Base-by-base conservation (phyloP, 2,113 vertebrate genomes). In the Phodopus roborovskii region DNA sequence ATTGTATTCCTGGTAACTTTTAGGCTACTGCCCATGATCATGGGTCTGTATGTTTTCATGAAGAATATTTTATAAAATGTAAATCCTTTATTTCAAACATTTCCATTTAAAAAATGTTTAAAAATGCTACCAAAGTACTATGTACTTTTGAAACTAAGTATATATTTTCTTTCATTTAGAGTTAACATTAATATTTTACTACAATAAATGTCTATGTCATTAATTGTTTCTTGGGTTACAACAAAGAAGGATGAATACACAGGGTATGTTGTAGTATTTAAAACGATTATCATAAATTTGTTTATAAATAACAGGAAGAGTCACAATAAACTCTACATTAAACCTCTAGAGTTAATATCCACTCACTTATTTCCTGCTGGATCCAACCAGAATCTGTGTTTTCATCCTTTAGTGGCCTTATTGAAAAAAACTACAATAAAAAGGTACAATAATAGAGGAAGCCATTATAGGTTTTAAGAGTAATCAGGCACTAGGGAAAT, bases 201-300 rank as follows among this genome's bases (percentile, higher is more conserved):
- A 94, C 1, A 58, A 89, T 30, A 93, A 64, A 79, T 94, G 66
- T 6, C 56, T 75, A 0, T 33, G 19, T 58, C 66, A 97, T 96
- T 95, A 97, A 79, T 33, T 97, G 70, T 58, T 96, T 97, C 77
- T 53, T 95, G 64, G 79, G 95, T 78, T 45, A 92, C 45, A 97
- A 96, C n/a, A 45, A 33, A 95, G 4, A 94, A 89, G 84, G 84
- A 84, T 91, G 97, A 20, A 15, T 12, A 56, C 92, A 8, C 0
- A 85, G 90, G 1, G 2, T 62, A 64, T 42, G 5, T n/a, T 19
- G 45, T 13, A 48, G 19, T 3, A 33, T 56, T 62, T 28, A 83
- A 56, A 60, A 20, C 24, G 62, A 17, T 86, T 94, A 56, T 85
- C 84, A 42, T 2, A 24, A 79, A 84, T 11, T 60, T 28, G 7